Percentiles rank a stretch among this genome's conserved stretches.
These are phyloP conservation scores for Augochlorella aurata DNA, from an alignment of 2,888 invertebrate genomes.

Conservation along the genomic window DNA sequence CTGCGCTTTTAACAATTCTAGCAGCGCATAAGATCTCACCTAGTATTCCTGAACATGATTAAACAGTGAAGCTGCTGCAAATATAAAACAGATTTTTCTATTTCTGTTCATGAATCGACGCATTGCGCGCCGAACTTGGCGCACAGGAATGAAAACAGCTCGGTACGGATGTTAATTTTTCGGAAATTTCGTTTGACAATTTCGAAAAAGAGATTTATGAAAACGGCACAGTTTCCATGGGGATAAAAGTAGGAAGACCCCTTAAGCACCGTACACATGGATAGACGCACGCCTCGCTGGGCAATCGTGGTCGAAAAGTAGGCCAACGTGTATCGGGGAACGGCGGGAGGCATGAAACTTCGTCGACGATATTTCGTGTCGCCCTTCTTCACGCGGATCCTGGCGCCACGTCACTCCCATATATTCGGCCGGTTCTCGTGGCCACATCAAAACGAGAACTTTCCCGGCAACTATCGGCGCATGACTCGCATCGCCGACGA, in stretches of 20 bases:
- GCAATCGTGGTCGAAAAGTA: conserved; percentile 49
- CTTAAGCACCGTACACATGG: conserved; percentile 7
- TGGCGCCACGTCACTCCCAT: conserved; percentile 60
- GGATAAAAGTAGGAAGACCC: neutral
- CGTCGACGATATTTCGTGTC: conserved; percentile 59
- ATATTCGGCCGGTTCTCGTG: conserved; percentile 47
- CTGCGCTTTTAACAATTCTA: too few species aligned
- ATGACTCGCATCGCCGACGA: conserved; percentile 51
- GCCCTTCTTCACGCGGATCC: conserved; percentile 56
- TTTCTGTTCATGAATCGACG: too few species aligned
- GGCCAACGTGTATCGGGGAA: conserved; percentile 54
- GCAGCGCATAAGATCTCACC: too few species aligned
- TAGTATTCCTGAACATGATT: too few species aligned
- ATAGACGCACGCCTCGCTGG: conserved; percentile 16
- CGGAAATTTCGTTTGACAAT: neutral
- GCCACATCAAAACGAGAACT: conserved; percentile 56
- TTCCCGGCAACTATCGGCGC: conserved; percentile 54
- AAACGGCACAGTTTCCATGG: neutral
- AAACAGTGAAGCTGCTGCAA: too few species aligned
- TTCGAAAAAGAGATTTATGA: neutral
- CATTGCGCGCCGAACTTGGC: too few species aligned
- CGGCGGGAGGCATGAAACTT: conserved; percentile 44
- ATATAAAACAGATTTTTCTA: too few species aligned
- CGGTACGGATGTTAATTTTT: neutral
- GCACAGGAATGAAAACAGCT: too few species aligned